A percentile compares a stretch with the other conserved stretches of the same genome.
phyloP scores from a whole-genome alignment of 2,113 vertebrate species.

The Xiphophorus couchianus region DNA sequence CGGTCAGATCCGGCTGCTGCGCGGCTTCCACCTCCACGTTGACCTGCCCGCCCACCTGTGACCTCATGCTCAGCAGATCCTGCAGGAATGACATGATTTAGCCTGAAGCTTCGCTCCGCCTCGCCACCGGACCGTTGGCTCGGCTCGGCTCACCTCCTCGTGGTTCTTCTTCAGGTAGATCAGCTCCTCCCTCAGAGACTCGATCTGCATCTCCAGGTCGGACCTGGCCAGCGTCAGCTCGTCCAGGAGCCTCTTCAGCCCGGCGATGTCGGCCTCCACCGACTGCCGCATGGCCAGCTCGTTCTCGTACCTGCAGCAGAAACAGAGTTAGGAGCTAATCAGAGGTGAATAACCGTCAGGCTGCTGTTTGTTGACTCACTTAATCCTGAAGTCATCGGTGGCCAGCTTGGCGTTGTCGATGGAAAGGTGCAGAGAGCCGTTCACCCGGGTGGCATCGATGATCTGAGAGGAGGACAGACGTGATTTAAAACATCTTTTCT shows the following conservation, averaged over 20 bases:
- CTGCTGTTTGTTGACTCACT: slow-evolving; percentile 63
- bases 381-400: slow-evolving; percentile 82
- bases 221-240: slow-evolving; percentile 73
- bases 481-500: background rate
- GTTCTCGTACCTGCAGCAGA: slow-evolving; percentile 79
- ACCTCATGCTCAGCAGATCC: slow-evolving; percentile 62
- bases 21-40: slow-evolving; percentile 79
- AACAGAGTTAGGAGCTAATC: background rate
- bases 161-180: slow-evolving; percentile 76
- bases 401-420: slow-evolving; percentile 84
- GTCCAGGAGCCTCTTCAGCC: slow-evolving; percentile 79
- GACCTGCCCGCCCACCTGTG: slow-evolving; percentile 75
- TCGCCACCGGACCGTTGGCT: background rate
- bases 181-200: slow-evolving; percentile 74
- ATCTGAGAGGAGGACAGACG: slow-evolving; percentile 63
- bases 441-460: slow-evolving; percentile 52
- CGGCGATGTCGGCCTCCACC: slow-evolving; percentile 84
- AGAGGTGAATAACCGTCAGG: background rate
- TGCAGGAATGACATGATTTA: slow-evolving; percentile 17
- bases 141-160: slow-evolving; percentile 60
- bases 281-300: slow-evolving; percentile 85
- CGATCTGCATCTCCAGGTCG: slow-evolving; percentile 76
- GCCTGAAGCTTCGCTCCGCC: background rate
- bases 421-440: slow-evolving; percentile 73
- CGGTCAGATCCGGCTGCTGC: slow-evolving; percentile 65